phyloP scores from a whole-genome alignment of 2,888 invertebrate species.

The Amphipoea oculea region DNA sequence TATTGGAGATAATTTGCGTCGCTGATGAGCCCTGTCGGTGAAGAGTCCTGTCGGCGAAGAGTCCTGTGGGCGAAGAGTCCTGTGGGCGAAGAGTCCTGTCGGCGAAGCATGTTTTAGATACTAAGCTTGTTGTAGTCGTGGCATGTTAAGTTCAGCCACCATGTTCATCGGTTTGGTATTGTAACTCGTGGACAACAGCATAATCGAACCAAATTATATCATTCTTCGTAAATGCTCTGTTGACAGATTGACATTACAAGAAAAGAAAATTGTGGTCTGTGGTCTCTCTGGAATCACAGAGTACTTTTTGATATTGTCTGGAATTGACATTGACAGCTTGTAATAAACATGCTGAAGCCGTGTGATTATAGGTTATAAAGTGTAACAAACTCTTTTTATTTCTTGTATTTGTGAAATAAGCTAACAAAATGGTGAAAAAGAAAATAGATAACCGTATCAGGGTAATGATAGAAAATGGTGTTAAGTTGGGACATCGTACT shows the following conservation, averaged over 20 bases:
- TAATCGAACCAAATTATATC: not conserved
- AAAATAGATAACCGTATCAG: conserved; percentile 99
- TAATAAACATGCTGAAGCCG: conserved; percentile 49
- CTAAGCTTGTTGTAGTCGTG: not conserved
- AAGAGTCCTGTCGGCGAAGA: too few relatives aligned
- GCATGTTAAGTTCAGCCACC: too few relatives aligned
- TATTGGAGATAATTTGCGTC: too few relatives aligned
- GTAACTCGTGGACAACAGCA: not conserved
- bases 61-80: too few relatives aligned
- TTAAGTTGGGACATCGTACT: conserved; percentile 96
- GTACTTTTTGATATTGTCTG: too few relatives aligned
- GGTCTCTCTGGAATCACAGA: not conserved
- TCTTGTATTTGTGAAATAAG: conserved; percentile 42
- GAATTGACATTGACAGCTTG: conserved; percentile 8
- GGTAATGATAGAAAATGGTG: conserved; percentile 99
- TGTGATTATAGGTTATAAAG: conserved; percentile 72
- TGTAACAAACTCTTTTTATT: conserved; percentile 22
- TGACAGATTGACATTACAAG: not conserved
- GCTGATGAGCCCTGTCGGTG: too few relatives aligned
- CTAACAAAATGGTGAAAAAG: conserved; percentile 94
- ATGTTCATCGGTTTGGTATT: too few relatives aligned
- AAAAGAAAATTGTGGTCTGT: not conserved
- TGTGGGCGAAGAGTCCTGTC: too few relatives aligned
- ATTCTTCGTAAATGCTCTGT: not conserved
- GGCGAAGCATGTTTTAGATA: too few relatives aligned